Evolutionary conservation across 2,888 invertebrate species (phyloP).

Genomic region (Neuroscelio doddi): DNA sequence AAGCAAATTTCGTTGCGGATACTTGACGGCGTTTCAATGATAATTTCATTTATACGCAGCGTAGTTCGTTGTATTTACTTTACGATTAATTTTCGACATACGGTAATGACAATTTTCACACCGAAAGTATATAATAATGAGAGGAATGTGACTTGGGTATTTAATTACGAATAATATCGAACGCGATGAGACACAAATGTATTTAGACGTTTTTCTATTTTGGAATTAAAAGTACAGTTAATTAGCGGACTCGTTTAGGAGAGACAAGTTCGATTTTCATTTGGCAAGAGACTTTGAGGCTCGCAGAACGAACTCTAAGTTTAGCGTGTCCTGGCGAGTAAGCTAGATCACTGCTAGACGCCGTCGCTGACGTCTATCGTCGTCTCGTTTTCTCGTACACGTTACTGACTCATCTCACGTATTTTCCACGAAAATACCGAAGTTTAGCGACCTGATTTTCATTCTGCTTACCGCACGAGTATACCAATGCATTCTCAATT

Average conservation of each 20-base stretch:
- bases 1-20: too few species aligned
- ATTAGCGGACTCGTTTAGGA: conserved; percentile 40
- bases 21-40: too few species aligned
- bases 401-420: conserved; percentile 49
- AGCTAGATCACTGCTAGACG: conserved; percentile 39
- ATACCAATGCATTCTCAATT: too few species aligned
- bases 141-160: too few species aligned
- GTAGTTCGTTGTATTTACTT: too few species aligned
- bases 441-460: conserved; percentile 43
- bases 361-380: conserved; percentile 31
- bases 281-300: conserved; percentile 32
- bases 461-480: conserved; percentile 3
- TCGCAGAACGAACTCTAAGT: conserved; percentile 33
- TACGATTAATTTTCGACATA: too few species aligned
- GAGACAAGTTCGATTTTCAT: conserved; percentile 44
- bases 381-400: conserved; percentile 37
- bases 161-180: too few species aligned
- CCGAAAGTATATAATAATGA: too few species aligned
- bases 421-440: conserved; percentile 44
- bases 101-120: too few species aligned
- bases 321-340: conserved; percentile 44
- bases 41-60: too few species aligned
- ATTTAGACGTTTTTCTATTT: conserved; percentile 13
- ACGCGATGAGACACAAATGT: too few species aligned
- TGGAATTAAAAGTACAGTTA: conserved; percentile 16